Evolutionary conservation across 2,888 invertebrate species (phyloP).

Genomic region (Enchytraeus crypticus): DNA sequence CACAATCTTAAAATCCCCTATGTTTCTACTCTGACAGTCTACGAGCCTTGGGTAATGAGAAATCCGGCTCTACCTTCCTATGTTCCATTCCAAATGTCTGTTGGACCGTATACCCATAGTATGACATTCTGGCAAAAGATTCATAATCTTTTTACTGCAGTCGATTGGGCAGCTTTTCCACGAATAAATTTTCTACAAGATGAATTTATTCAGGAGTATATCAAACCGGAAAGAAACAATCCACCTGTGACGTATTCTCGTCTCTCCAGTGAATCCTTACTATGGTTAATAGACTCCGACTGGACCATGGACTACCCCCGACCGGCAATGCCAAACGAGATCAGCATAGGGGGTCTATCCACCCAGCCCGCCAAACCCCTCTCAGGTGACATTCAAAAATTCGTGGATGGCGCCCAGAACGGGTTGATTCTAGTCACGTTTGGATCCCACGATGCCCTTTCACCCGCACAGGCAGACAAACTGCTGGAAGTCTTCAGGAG

Average conservation of each 20-base stretch:
- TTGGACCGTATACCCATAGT: background rate
- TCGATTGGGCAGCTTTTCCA: conserved; percentile 14
- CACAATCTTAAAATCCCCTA: conserved; percentile 19
- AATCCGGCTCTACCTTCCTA: conserved; percentile 18
- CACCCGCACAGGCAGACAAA: background rate
- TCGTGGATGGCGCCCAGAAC: background rate
- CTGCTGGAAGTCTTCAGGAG: background rate
- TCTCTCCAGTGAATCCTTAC: conserved; percentile 6
- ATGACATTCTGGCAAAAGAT: conserved; percentile 20
- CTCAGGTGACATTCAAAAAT: conserved; percentile 12
- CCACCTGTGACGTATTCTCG: background rate
- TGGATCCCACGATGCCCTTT: conserved; percentile 6
- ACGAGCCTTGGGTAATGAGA: conserved; percentile 20
- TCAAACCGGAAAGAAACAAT: conserved; percentile 1
- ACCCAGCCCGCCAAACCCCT: conserved; percentile 14
- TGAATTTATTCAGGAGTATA: conserved; percentile 10
- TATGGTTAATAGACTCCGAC: conserved; percentile 20
- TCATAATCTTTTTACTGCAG: conserved; percentile 8
- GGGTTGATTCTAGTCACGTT: conserved; percentile 18
- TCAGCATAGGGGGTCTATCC: conserved; percentile 19
- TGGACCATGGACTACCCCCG: conserved; percentile 17
- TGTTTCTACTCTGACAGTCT: conserved; percentile 9
- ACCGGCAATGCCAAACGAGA: conserved; percentile 21
- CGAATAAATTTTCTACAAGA: conserved; percentile 12
- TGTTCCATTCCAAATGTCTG: conserved; percentile 11